These are phyloP conservation scores for Microctonus aethiopoides DNA, from an alignment of 2,888 invertebrate genomes.

Conservation along the genomic window DNA sequence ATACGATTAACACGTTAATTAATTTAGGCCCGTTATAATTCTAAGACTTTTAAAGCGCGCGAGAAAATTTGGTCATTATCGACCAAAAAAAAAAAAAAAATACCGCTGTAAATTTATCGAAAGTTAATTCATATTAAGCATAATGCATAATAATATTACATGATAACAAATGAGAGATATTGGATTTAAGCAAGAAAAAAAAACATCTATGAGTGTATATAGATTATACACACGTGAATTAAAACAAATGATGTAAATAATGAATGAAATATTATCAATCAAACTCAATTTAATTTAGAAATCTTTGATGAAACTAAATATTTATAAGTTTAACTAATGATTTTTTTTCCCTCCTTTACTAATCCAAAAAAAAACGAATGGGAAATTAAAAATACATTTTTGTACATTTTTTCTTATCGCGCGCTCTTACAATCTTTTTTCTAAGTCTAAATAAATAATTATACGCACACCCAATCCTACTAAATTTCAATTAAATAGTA, in stretches of 20 bases:
- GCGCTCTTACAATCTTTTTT: slow-evolving; percentile 40
- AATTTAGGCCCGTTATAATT: slow-evolving; percentile 59
- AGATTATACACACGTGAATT: background rate
- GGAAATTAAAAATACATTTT: slow-evolving; percentile 38
- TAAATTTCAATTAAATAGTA: background rate
- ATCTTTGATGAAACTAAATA: slow-evolving; percentile 16
- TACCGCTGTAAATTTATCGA: slow-evolving; percentile 25
- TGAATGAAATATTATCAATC: slow-evolving; percentile 55
- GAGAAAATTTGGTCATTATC: background rate
- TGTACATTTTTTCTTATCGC: slow-evolving; percentile 55
- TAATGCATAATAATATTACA: slow-evolving; percentile 2
- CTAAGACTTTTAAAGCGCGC: slow-evolving; percentile 48
- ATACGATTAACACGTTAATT: slow-evolving; percentile 57
- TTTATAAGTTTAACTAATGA: slow-evolving; percentile 27
- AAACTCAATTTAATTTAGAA: slow-evolving; percentile 55
- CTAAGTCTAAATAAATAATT: slow-evolving; percentile 26
- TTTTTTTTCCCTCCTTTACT: background rate
- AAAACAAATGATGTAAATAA: slow-evolving; percentile 21
- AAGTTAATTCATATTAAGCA: slow-evolving; percentile 18
- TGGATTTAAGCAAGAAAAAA: background rate
- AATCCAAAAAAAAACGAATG: background rate
- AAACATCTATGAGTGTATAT: background rate
- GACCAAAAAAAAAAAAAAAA: slow-evolving; percentile 4
- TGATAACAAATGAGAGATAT: slow-evolving; percentile 15
- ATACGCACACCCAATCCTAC: slow-evolving; percentile 30